These are phyloP conservation scores for Leptobrachium leishanense DNA, from an alignment of 2,113 vertebrate species.

Conservation along the genomic window DNA sequence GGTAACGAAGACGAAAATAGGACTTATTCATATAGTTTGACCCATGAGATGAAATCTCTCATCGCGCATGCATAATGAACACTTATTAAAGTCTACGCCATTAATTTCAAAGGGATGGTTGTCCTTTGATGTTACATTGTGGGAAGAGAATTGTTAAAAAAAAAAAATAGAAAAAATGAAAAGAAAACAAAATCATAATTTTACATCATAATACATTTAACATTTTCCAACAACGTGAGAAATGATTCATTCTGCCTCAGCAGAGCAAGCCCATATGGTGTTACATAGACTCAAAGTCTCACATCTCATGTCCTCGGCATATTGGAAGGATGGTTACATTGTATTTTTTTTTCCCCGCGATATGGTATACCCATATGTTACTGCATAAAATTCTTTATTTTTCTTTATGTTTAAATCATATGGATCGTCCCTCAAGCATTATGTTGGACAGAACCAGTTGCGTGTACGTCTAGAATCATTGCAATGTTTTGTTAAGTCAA, in stretches of 20 bases:
- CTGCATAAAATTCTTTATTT: background rate
- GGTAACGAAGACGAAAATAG: background rate
- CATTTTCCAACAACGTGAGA: constrained; percentile 16
- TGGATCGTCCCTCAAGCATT: background rate
- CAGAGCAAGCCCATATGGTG: constrained; percentile 35
- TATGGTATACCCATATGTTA: constrained; percentile 24
- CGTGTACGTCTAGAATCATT: background rate
- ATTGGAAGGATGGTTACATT: constrained; percentile 5
- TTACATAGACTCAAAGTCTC: constrained; percentile 6
- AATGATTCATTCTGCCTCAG: constrained; percentile 23
- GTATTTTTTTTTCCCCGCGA: constrained; percentile 1
- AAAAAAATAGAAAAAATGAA: no score
- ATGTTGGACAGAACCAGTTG: background rate
- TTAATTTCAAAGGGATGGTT: constrained; percentile 30
- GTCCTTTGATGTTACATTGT: constrained; percentile 33
- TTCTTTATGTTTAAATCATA: background rate
- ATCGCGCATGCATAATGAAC: constrained; percentile 33
- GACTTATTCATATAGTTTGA: constrained; percentile 9
- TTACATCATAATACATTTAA: constrained; percentile 32
- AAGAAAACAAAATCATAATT: background rate
- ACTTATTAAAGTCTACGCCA: constrained; percentile 25
- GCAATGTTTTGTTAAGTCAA: no score
- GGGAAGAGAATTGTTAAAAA: constrained; percentile 27
- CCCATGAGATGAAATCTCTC: constrained; percentile 18
- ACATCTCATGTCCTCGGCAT: constrained; percentile 31